Evolutionary conservation across 2,888 invertebrate species (phyloP), one percentile per base, ranked within the genome.

Genomic region (Osmoderma eremita): DNA sequence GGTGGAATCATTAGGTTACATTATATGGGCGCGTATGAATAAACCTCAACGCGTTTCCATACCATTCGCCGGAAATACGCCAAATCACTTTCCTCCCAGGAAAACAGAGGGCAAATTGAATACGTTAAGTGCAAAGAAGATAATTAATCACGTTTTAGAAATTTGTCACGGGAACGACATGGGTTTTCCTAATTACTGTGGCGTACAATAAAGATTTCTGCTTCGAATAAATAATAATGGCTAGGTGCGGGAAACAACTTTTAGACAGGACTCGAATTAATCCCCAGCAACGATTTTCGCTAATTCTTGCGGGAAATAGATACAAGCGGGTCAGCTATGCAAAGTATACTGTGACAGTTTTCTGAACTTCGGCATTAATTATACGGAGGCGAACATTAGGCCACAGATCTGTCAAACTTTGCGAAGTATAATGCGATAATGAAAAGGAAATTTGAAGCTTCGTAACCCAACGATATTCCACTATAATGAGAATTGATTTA

Each of bases 121-220:
- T 45, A 45, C 58, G 45, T 61, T 61, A 61, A 30, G 45, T 12
- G 30, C 42, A 61, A 61, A 61, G 48, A 45, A 30, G 30, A 17
- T 30, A 61, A 61, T 61, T 48, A 61, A 61, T 61, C 58, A 61
- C 45, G 15, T 18, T 61, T 61, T 61, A 61, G 58, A 30, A 61
- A 61, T 45, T 15, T 45, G 24, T 17, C 30, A 61, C 48, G 45
- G 30, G 30, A 2, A 41, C 58, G 10, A 30, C 45, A 30, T 30
- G 4, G 24, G 17, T 30, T 45, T 15, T 12, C 58, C 30, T 61
- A 61, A 61, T 61, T 45, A 61, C 45, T 48, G 30, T 45, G 1
- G 58, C 45, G 18, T 48, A 61, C 45, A 61, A 61, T 45, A 61
- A 61, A 61, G 58, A 61, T 61, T 61, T 45, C 45, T 15, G n/a